phyloP scores from a whole-genome alignment of 2,888 invertebrate species.

The Drosophila nigritarsus region DNA sequence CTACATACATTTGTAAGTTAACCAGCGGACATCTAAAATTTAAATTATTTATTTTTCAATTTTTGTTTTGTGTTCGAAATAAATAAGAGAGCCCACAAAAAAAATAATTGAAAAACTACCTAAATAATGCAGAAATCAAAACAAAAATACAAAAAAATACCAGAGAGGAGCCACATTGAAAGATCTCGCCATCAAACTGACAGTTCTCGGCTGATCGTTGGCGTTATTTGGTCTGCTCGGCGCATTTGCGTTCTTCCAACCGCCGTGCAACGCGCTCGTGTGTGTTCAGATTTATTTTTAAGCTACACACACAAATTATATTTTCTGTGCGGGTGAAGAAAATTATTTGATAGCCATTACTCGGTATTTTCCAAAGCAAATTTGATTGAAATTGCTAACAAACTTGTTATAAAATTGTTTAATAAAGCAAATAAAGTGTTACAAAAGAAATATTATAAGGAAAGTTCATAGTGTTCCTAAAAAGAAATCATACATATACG shows the following conservation, averaged over 20 bases:
- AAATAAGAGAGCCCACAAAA: background rate
- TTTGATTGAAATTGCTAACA: constrained; percentile 2
- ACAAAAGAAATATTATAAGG: background rate
- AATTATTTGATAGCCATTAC: constrained; percentile 5
- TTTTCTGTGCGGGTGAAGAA: constrained; percentile 51
- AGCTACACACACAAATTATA: constrained; percentile 57
- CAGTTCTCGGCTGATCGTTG: constrained; percentile 79
- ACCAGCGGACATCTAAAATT: background rate
- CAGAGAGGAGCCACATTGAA: constrained; percentile 13
- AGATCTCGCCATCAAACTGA: constrained; percentile 50
- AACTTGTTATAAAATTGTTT: constrained; percentile 1
- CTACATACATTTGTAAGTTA: background rate
- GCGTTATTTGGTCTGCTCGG: constrained; percentile 61
- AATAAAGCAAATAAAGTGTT: background rate
- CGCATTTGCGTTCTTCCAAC: constrained; percentile 36
- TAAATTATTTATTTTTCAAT: background rate
- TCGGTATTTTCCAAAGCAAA: constrained; percentile 21
- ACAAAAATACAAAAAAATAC: constrained; percentile 22
- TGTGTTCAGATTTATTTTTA: constrained; percentile 77
- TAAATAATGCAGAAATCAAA: constrained; percentile 24
- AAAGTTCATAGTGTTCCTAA: constrained; percentile 20
- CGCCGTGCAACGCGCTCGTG: constrained; percentile 65
- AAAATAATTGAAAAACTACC: constrained; percentile 21
- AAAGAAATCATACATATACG: constrained; percentile 14
- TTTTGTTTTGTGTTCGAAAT: background rate